Base-by-base conservation (phyloP, 2,113 vertebrate genomes). In the Cisticola juncidis region DNA sequence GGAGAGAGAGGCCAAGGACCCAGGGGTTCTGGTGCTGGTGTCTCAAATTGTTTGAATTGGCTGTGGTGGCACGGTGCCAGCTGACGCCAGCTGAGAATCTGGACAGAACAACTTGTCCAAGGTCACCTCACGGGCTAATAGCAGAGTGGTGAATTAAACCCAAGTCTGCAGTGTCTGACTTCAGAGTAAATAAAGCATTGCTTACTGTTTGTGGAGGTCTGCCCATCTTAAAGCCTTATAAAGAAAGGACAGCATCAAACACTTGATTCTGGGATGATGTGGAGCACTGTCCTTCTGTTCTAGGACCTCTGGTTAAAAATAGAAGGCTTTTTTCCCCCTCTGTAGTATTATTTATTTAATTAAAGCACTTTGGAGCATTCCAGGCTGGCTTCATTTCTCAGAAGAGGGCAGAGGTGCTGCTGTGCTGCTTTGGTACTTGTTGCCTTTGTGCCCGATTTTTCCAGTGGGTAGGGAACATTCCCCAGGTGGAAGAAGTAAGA, bases 51-150 rank as follows among this genome's bases (percentile, higher is more conserved):
- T 94, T 95, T 51, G 18, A 83, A 62, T 85, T 86, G 88, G 12
- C 71, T 74, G 16, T 56, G 85, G 64, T 88, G 92, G 94, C 85
- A 26, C 5, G 0, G 69, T 73, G 92, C 94, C 94, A 95, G 87
- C 79, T 77, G 92, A 77, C 96, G 86, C 95, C 82, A 95, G 80
- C 93, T 96, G 93, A 61, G 94, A 90, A 38, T 94, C 83, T 81
- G 88, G 80, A 51, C 82, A 94, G 94, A 94, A 93, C 95, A 96
- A 71, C 93, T 95, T 92, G 90, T 93, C 92, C 93, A 96, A 96
- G 93, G 93, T 96, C 90, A 95, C 61, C 72, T 92, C 86, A 1
- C 2, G 1, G 80, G 88, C 82, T 82, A 21, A 50, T 2, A 73
- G 71, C 72, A 71, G 72, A 88, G 90, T 14, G 0, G 21, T 64